Percentiles rank a stretch among this genome's conserved stretches.
phyloP scores from a whole-genome alignment of 2,797 vertebrate species.

The Neopelma chrysocephalum region DNA sequence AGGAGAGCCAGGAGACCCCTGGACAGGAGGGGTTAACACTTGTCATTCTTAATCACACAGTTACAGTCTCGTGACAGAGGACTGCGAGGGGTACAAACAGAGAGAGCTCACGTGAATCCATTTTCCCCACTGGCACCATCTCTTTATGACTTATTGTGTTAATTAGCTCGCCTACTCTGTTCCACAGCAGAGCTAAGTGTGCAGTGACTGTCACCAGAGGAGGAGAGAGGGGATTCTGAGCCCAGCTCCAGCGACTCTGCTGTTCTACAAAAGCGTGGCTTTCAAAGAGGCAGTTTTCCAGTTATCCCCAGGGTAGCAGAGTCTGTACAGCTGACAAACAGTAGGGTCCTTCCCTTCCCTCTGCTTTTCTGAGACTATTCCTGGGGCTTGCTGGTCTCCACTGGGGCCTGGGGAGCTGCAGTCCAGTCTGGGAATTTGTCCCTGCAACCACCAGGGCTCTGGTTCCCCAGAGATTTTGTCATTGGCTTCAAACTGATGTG shows the following conservation, averaged over 20 bases:
- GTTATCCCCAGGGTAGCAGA: not conserved
- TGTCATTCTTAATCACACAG: slow-evolving; percentile 34
- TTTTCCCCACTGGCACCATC: slow-evolving; percentile 15
- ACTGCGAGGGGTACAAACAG: not conserved
- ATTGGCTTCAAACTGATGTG: not conserved
- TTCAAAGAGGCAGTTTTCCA: not conserved
- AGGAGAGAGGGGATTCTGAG: not conserved
- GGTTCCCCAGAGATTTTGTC: not conserved
- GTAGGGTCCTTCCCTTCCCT: not conserved
- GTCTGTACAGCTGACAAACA: not conserved
- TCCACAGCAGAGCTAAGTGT: not conserved
- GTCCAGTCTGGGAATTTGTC: not conserved
- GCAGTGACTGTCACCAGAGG: not conserved
- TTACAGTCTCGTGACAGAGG: not conserved
- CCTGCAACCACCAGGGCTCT: not conserved
- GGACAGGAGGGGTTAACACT: not conserved
- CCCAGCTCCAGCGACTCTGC: not conserved
- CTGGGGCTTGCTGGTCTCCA: not conserved
- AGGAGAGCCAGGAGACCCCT: not conserved
- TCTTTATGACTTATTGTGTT: not conserved
- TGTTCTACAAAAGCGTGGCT: not conserved
- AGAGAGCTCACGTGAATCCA: not conserved
- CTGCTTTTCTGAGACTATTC: not conserved
- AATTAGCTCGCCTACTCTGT: not conserved
- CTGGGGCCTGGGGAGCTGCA: not conserved